Conservation (phyloP, 1,140 invertebrate species). For the Portunus trituberculatus region DNA sequence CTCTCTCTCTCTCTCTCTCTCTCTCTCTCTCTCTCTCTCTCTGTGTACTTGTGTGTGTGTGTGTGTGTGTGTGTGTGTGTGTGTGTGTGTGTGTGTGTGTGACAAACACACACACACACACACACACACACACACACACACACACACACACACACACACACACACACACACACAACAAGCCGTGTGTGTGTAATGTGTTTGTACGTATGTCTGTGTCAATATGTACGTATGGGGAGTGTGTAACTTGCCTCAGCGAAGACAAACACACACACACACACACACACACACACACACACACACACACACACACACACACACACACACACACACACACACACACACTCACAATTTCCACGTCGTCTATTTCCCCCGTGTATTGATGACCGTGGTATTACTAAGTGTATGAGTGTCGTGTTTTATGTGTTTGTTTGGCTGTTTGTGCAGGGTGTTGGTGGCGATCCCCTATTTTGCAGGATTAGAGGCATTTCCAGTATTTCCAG, state of each 20-base stretch:
- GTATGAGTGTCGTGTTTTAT: not conserved
- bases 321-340: not conserved
- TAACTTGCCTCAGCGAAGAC: not conserved
- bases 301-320: not conserved
- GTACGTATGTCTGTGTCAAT: not conserved
- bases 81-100: constrained; percentile 24
- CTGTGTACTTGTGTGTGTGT: not conserved
- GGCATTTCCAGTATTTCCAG: not conserved
- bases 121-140: constrained; percentile 27
- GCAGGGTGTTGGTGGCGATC: not conserved
- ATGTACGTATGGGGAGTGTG: constrained; percentile 15
- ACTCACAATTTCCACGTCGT: not conserved
- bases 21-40: not conserved
- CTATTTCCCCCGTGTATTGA: not conserved
- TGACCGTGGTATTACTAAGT: not conserved
- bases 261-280: not conserved
- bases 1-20: not conserved
- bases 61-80: constrained; percentile 28
- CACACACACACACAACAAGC: not conserved
- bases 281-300: not conserved
- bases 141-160: constrained; percentile 45
- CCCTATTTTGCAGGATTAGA: not conserved
- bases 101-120: constrained; percentile 37
- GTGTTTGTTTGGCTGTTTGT: not conserved
- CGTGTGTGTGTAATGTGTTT: not conserved